These are phyloP conservation scores for Sebastes trivittatus DNA, from an alignment of 2,797 vertebrate genomes.

Conservation along the genomic window DNA sequence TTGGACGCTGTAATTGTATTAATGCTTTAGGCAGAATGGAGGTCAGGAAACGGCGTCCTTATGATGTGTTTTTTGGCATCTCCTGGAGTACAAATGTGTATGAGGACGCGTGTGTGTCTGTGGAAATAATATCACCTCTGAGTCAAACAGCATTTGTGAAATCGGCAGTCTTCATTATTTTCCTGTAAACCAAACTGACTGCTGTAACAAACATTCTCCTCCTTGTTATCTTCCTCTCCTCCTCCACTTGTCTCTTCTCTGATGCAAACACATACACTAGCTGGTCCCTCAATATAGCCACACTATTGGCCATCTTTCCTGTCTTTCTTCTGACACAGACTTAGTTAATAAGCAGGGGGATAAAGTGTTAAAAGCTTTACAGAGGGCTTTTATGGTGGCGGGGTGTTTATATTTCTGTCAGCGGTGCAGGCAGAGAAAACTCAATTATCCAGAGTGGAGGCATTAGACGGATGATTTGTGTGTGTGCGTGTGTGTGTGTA, in stretches of 20 bases:
- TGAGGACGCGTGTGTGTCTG: neutral
- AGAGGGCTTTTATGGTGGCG: slow-evolving; percentile 8
- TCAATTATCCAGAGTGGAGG: slow-evolving; percentile 71
- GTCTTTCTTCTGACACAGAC: neutral
- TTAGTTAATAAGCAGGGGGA: slow-evolving; percentile 25
- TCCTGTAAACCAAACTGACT: slow-evolving; percentile 13
- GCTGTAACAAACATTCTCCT: slow-evolving; percentile 4
- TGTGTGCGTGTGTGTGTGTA: slow-evolving; percentile 25
- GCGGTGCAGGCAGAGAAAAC: slow-evolving; percentile 44
- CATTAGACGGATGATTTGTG: slow-evolving; percentile 56
- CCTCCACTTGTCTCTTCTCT: neutral
- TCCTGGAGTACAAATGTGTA: neutral
- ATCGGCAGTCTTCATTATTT: slow-evolving; percentile 32
- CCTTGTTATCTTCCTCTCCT: slow-evolving; percentile 7
- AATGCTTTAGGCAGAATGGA: slow-evolving; percentile 43
- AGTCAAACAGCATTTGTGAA: slow-evolving; percentile 33
- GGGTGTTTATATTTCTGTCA: slow-evolving; percentile 57
- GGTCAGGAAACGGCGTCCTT: slow-evolving; percentile 33
- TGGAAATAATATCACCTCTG: slow-evolving; percentile 17
- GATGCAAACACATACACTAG: neutral
- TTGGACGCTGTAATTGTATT: slow-evolving; percentile 49
- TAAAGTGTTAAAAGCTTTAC: slow-evolving; percentile 30
- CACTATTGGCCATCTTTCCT: neutral
- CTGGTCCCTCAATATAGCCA: neutral
- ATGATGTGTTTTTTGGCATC: slow-evolving; percentile 21